Base-by-base conservation (phyloP, 2,113 vertebrate genomes). In the Dolichallabes microphthalmus region DNA sequence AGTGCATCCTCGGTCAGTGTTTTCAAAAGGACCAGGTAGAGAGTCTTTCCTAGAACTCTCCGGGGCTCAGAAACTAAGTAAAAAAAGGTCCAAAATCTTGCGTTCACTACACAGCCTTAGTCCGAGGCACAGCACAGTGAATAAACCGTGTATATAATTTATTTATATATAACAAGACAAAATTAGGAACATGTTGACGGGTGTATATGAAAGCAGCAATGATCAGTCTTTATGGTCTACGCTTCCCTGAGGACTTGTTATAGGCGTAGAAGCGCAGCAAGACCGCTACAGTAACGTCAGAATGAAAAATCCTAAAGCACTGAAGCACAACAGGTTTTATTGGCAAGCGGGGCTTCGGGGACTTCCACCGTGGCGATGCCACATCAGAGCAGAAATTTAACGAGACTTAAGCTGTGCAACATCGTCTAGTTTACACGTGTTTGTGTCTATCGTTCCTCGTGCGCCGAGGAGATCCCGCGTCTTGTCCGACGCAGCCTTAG, bases 381-480 rank as follows among this genome's bases (percentile, higher is more conserved):
- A 84, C 73, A 64, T 77, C 73, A 64, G 27, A 45, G 83, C 60
- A 35, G 71, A 66, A 77, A 50, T 57, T 74, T 83, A 74, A 74
- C 22, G 57, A 82, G 80, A 22, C 52, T 57, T 55, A 69, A 82
- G 52, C 80, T 50, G 66, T 32, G 35, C 57, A 17, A n/a, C 68
- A 73, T n/a, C 30, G 22, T 71, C 30, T 39, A 22, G 63, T 81
- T 81, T 27, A 30, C 55, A n/a, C 32, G 19, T 50, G 39, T 45
- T 64, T 19, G 11, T 77, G 39, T 45, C 27, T 19, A 75, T 15
- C 17, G 7, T 74, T 50, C 22, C 32, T 60, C 3, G 1, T n/a
- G 13, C 55, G 20, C 69, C 14, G 35, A 69, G 64, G 64, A 82
- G 69, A 83, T 63, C 71, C 57, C 22, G 13, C 17, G 19, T 61